Base-by-base conservation (phyloP, 2,797 vertebrate genomes). In the Petrocephalus schoutedeni region DNA sequence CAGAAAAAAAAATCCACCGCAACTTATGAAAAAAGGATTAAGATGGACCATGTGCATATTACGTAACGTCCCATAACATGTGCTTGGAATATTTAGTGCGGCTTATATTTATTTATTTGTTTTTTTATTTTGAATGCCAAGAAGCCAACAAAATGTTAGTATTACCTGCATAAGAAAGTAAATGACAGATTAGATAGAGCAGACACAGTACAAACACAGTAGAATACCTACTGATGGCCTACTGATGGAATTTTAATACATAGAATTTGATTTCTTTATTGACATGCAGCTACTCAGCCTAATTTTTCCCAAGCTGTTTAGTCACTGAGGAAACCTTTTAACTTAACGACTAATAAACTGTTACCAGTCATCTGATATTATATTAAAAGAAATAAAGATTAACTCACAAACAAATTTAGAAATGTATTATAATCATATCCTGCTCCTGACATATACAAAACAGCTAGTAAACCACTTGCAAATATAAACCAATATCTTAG, bases 1-100 rank as follows among this genome's bases (percentile, higher is more conserved):
- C 41, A 71, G 67, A 14, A 32, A 58, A 89, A 91, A 87, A 90
- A 64, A 64, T 64, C 87, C 77, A 87, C 53, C 89, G 36, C 45
- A 45, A 90, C 89, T 93, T 92, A 93, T 90, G 92, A 61, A 45
- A 77, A 5, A 90, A 77, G 84, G 88, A 88, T 88, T 86, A 57
- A 77, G 71, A 88, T 51, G 88, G 91, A 89, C 93, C 92, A 93
- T 91, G 89, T 88, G 88, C 53, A 58, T 89, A 90, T 92, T 89
- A 71, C 53, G 54, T 87, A 91, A 89, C 71, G 77, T 88, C 85
- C 54, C 80, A 16, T 41, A 58, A 61, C 57, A 90, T 23, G 88
- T 89, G 89, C 86, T 89, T 21, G 7, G 28, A 80, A 87, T 87
- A 77, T 77, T 77, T 32, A 32, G 10, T 45, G 4, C 41, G 4